Evolutionary conservation across 2,888 invertebrate species (phyloP), one percentile per base, ranked within the genome.

Genomic region (Drosophila algonquin): DNA sequence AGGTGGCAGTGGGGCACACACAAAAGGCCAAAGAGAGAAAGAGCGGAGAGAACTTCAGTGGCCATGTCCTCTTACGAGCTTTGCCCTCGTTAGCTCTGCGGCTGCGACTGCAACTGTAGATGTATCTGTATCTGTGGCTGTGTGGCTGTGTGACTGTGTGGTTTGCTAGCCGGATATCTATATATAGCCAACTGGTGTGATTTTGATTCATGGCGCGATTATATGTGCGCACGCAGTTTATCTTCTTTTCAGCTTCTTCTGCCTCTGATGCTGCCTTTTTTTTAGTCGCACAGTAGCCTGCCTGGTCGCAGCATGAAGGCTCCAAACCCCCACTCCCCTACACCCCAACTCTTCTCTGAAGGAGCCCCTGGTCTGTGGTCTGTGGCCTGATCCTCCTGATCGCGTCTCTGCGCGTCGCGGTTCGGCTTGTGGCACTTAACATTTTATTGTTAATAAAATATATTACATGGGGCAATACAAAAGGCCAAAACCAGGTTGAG

Each of bases 171-270:
- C 83, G 83, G 87, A 81, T 88, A 88, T 85, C 85, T 85, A 85
- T 87, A 85, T 85, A 85, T 85, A 85, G 85, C 79, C 71, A 81
- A 81, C 80, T 84, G 85, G 90, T 89, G 91, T 90, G 90, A 90
- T 90, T 90, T 90, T 90, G 90, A 90, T 90, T 90, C 91, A 90
- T 90, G 89, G 90, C 90, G 77, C 90, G 91, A 91, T 90, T 91
- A 90, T 90, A 87, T 91, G 90, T 89, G 90, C 78, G 80, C 90
- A 90, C 85, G 91, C 90, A 91, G 91, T 90, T 91, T 90, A 90
- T 90, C 90, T 90, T 90, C 73, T 75, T 76, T 89, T 73, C 72
- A 56, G 56, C 57, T 67, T 67, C 57, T 51, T 45, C 24, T 35
- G 24, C 51, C 51, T n/a, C 44, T 9, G 18, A 16, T 12, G 35